phyloP scores from a whole-genome alignment of 2,888 invertebrate genomes.

The Spodoptera picta region DNA sequence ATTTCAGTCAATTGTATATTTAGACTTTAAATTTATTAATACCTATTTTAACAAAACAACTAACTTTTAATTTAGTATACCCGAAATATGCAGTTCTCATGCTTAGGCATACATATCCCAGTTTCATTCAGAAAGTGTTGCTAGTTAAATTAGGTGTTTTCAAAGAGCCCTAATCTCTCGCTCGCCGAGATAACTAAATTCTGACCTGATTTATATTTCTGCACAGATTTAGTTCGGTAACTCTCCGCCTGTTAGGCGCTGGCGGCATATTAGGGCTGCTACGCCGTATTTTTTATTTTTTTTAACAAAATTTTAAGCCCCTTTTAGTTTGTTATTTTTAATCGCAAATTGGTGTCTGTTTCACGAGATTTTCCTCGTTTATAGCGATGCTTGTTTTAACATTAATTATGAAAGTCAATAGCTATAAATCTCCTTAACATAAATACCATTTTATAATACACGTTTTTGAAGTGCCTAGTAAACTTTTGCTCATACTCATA shows the following conservation, averaged over 20 bases:
- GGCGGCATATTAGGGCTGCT: slow-evolving; percentile 38
- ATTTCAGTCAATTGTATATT: too few species aligned
- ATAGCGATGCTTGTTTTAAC: too few species aligned
- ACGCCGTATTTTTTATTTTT: neutral
- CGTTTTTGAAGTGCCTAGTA: too few species aligned
- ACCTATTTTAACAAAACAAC: neutral
- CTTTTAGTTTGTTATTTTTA: neutral
- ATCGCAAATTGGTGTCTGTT: too few species aligned
- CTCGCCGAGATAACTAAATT: slow-evolving; percentile 42
- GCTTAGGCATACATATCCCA: slow-evolving; percentile 5
- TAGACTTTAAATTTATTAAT: neutral
- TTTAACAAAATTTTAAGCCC: too few species aligned
- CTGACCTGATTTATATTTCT: slow-evolving; percentile 50
- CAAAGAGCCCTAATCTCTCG: slow-evolving; percentile 43
- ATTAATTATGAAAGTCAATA: too few species aligned
- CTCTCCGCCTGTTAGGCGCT: slow-evolving; percentile 34
- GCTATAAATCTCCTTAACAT: too few species aligned
- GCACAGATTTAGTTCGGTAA: slow-evolving; percentile 49
- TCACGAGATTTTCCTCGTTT: too few species aligned
- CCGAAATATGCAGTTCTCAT: slow-evolving; percentile 4
- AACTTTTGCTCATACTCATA: too few species aligned
- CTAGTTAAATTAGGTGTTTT: slow-evolving; percentile 28
- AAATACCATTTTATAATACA: too few species aligned
- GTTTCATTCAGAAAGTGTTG: slow-evolving; percentile 8
- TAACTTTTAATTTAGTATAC: slow-evolving; percentile 12